A percentile compares a stretch with the other conserved stretches of the same genome.
These are phyloP conservation scores for Oxyura jamaicensis DNA, from an alignment of 2,113 vertebrate genomes.

Conservation along the genomic window DNA sequence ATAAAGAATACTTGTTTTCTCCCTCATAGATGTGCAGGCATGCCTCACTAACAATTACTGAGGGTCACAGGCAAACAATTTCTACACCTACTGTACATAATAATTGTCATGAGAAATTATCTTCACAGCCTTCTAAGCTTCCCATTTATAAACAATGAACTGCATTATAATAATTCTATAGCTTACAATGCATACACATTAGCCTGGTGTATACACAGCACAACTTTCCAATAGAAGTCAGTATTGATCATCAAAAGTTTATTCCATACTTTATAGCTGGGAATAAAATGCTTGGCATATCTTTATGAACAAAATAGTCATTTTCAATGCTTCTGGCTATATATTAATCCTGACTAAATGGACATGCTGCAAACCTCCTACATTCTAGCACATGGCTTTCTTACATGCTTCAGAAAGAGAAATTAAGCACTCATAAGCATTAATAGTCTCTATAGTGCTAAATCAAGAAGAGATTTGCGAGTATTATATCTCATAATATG, in stretches of 20 bases:
- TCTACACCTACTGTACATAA: constrained; percentile 49
- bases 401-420: constrained; percentile 6
- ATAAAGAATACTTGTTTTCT: constrained; percentile 23
- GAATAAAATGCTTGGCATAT: constrained; percentile 25
- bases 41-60: constrained; percentile 41
- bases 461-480: constrained; percentile 29
- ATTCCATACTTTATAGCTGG: background rate
- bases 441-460: constrained; percentile 7
- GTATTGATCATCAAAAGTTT: constrained; percentile 40
- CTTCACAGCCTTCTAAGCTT: constrained; percentile 29
- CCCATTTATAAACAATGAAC: constrained; percentile 46
- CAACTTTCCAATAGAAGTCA: constrained; percentile 19
- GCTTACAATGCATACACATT: constrained; percentile 21
- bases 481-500: background rate
- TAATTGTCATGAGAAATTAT: constrained; percentile 68
- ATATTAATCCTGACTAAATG: constrained; percentile 52
- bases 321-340: constrained; percentile 30
- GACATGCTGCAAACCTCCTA: constrained; percentile 42
- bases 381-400: constrained; percentile 20
- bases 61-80: constrained; percentile 61
- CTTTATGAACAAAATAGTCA: constrained; percentile 29
- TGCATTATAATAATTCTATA: constrained; percentile 51
- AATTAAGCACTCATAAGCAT: constrained; percentile 28
- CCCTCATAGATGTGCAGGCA: constrained; percentile 25
- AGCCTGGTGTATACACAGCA: background rate